phyloP scores from a whole-genome alignment of 37 sponge, comb jelly and placozoan genomes.

The Beroe forskalii region DNA sequence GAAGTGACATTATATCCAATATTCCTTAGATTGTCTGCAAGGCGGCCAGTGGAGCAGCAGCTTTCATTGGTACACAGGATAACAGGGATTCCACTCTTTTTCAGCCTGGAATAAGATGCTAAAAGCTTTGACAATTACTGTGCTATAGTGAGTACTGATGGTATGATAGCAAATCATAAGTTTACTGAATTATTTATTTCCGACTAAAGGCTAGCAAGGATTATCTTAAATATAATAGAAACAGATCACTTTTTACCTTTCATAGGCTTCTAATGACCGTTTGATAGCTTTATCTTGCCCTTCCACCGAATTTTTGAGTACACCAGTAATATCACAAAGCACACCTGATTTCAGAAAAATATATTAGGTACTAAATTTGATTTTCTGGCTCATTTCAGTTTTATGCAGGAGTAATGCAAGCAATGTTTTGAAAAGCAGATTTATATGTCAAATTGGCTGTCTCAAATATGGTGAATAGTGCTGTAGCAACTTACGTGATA shows the following conservation, averaged over 20 bases:
- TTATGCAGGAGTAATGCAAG: too few species aligned
- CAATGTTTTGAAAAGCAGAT: too few species aligned
- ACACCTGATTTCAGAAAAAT: too few species aligned
- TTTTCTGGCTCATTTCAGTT: too few species aligned
- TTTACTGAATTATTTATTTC: background rate
- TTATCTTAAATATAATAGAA: too few species aligned
- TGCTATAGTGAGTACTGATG: background rate
- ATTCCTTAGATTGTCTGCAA: background rate
- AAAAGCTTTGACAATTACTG: too few species aligned
- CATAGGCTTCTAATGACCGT: constrained; percentile 8
- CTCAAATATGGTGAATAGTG: too few species aligned
- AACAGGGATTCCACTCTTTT: constrained; percentile 4
- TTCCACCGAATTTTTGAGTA: constrained; percentile 6
- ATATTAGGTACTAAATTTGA: too few species aligned
- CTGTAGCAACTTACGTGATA: too few species aligned
- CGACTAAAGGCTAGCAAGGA: too few species aligned
- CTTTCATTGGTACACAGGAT: constrained; percentile 52
- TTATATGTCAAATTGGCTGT: too few species aligned
- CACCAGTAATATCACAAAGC: constrained; percentile 54
- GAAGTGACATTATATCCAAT: constrained; percentile 28
- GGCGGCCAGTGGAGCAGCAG: background rate
- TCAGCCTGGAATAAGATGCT: background rate
- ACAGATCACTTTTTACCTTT: too few species aligned
- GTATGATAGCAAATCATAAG: background rate
- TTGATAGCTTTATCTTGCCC: constrained; percentile 18